Conservation (phyloP, 2,797 vertebrate genomes). For the Eospalax fontanierii region DNA sequence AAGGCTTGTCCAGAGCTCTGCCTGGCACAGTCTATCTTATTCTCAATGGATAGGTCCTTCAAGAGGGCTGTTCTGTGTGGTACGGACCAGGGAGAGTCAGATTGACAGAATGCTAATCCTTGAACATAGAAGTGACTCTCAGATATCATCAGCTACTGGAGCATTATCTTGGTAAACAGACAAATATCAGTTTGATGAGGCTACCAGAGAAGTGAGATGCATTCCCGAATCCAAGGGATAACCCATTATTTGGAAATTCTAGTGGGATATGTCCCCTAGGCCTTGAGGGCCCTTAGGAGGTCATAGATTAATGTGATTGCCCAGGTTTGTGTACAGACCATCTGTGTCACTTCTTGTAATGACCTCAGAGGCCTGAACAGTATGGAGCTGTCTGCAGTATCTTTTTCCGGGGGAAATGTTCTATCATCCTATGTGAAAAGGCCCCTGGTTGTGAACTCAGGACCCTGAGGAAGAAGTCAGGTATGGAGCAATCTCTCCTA, state of each 20-base stretch:
- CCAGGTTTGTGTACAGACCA: neutral
- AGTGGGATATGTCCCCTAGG: neutral
- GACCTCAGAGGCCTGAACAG: neutral
- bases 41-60: neutral
- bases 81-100: neutral
- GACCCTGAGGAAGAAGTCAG: neutral
- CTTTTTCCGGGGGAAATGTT: accelerated
- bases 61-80: neutral
- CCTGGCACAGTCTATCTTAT: neutral
- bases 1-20: neutral
- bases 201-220: neutral
- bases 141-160: accelerated
- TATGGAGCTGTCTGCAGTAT: neutral
- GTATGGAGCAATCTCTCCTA: neutral
- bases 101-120: neutral
- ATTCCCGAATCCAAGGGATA: accelerated
- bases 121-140: neutral
- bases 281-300: neutral
- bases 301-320: neutral
- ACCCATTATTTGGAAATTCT: neutral
- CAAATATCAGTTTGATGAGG: neutral
- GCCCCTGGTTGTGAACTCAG: neutral
- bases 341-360: neutral
- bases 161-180: neutral
- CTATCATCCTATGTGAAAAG: neutral